Evolutionary conservation across 2,888 invertebrate genomes (phyloP).

Genomic region (Synanthedon andrenaeformis): DNA sequence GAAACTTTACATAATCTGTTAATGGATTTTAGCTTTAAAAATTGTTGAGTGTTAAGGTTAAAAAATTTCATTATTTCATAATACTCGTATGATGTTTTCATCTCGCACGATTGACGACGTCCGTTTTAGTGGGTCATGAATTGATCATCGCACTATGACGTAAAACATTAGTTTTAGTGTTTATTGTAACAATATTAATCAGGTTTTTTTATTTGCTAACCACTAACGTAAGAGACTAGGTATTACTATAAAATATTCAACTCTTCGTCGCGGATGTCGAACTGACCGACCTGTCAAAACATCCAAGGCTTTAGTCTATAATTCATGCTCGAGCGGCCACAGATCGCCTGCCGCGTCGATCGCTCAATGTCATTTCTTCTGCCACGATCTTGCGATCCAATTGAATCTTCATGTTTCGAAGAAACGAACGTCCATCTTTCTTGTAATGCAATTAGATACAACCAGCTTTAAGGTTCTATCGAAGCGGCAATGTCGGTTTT

Average conservation of each 20-base stretch:
- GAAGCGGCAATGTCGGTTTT: constrained; percentile 3
- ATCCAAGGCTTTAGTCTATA: constrained; percentile 34
- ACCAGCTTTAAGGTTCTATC: background rate
- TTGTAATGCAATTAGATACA: background rate
- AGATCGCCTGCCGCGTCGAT: constrained; percentile 30
- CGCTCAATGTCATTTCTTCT: constrained; percentile 49
- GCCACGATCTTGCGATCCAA: constrained; percentile 36
- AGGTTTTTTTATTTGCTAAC: no score
- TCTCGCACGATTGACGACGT: no score
- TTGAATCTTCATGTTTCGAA: constrained; percentile 20
- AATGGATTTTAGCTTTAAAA: no score
- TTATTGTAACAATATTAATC: no score
- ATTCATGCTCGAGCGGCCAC: constrained; percentile 34
- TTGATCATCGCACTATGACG: no score
- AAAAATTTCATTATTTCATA: no score
- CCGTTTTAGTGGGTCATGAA: no score
- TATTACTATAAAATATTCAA: background rate
- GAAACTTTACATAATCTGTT: no score
- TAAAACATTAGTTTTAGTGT: no score
- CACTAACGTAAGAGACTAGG: no score
- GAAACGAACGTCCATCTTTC: background rate
- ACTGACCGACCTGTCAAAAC: constrained; percentile 32
- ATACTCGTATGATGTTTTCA: no score
- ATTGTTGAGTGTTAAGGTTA: no score
- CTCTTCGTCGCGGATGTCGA: constrained; percentile 15